Evolutionary conservation across 2,113 vertebrate species (phyloP), one percentile per base, ranked within the genome.

Genomic region (Urocynchramus pylzowi): DNA sequence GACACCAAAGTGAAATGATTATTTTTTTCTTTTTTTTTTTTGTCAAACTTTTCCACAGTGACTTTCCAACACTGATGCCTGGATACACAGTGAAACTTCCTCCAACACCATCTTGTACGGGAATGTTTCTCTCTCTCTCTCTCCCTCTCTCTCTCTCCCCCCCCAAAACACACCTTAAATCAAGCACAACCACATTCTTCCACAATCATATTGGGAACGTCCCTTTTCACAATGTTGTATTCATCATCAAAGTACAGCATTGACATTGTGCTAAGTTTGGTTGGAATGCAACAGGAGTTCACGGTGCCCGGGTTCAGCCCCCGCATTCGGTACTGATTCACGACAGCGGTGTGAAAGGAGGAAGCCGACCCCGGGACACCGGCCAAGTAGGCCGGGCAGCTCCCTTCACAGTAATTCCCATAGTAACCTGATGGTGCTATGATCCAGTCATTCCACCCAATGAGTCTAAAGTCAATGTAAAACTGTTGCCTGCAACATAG

Each of bases 221-320:
- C 99, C 93, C 99, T 98, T 97, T 99, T 99, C 90, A 99, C 99
- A 42, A 99, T 99, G 98, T 99, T 99, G 98, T 99, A 99, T 95
- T 99, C 99, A 41, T 99, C 99, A 28, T 99, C 99, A n/a, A 99
- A 99, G 98, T 99, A 99, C 89, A 99, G 98, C 99, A 99, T 99
- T 96, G 99, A 99, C 99, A 99, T 99, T 92, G 99, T 99, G 98
- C 99, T 99, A 96, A 99, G 99, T 97, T 99, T 99, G 97, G 99
- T 99, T 93, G 99, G 99, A 97, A 99, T 99, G 97, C 99, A 99
- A 97, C 99, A 99, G 95, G 99, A 99, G 98, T 99, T 99, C 95
- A 99, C 99, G 3, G 99, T 99, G 93, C 99, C 99, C 1, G 99
- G 99, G 97, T 99, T 99, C 97, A 99, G 98, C 83, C 99, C 99